phyloP scores from a whole-genome alignment of 2,797 vertebrate species.

The Falco columbarius region DNA sequence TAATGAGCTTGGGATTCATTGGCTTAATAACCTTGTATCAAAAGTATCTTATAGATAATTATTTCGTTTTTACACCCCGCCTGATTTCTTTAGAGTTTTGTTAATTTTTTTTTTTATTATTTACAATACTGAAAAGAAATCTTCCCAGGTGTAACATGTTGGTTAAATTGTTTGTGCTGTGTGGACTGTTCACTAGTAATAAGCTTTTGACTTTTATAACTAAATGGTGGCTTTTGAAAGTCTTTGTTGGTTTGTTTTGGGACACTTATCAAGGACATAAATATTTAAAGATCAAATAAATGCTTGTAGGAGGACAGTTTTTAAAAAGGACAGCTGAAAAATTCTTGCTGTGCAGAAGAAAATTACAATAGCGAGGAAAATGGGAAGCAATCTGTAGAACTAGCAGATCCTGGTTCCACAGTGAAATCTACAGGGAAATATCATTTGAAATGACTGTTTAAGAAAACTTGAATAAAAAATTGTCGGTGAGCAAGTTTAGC shows the following conservation, averaged over 20 bases:
- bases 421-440: background rate
- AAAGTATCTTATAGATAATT: rapidly evolving
- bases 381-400: rapidly evolving
- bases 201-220: background rate
- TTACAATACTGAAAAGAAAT: background rate
- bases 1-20: background rate
- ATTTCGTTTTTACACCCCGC: rapidly evolving
- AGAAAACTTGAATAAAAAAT: background rate
- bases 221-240: background rate
- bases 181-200: background rate
- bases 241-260: background rate
- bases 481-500: background rate
- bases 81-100: background rate
- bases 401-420: background rate
- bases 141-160: background rate
- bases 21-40: background rate
- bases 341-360: background rate
- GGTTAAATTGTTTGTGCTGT: rapidly evolving
- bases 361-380: background rate
- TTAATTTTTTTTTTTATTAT: rapidly evolving
- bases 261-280: background rate
- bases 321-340: background rate
- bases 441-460: background rate
- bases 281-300: background rate
- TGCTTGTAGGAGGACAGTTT: background rate